Conservation (phyloP, 2,113 vertebrate genomes). For the Tor tambroides region DNA sequence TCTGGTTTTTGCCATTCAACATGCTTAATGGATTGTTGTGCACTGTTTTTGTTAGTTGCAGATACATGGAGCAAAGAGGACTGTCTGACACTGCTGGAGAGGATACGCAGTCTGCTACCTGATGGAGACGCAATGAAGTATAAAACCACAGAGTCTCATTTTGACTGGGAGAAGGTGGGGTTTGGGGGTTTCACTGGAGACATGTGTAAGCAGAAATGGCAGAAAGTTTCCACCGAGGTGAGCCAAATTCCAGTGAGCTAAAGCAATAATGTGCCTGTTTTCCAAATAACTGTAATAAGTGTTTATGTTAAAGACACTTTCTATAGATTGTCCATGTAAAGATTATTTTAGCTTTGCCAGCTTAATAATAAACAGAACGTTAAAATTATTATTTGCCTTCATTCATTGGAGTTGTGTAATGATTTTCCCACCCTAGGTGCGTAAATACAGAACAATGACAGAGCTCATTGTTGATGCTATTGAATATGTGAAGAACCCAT, state of each 20-base stretch:
- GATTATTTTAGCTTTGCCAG: background rate
- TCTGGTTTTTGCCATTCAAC: background rate
- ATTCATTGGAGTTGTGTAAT: background rate
- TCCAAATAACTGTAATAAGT: background rate
- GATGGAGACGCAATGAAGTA: constrained; percentile 78
- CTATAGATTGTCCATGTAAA: background rate
- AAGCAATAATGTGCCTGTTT: background rate
- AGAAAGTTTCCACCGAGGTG: constrained; percentile 77
- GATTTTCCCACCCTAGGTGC: constrained; percentile 67
- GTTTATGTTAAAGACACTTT: background rate
- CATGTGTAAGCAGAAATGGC: constrained; percentile 80
- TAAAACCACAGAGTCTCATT: constrained; percentile 81
- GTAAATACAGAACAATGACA: constrained; percentile 81
- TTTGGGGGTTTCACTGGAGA: constrained; percentile 76
- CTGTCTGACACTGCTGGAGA: constrained; percentile 76
- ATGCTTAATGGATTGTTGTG: background rate
- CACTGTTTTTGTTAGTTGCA: constrained; percentile 37
- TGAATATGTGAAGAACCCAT: constrained; percentile 80
- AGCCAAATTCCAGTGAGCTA: background rate
- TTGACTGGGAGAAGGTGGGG: constrained; percentile 80
- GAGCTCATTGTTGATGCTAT: constrained; percentile 79
- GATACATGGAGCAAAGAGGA: constrained; percentile 79
- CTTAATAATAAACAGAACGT: background rate
- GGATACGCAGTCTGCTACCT: constrained; percentile 74
- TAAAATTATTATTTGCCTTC: background rate